These are phyloP conservation scores for Meteorus cinctellus DNA, from an alignment of 2,888 invertebrate genomes.

Conservation along the genomic window DNA sequence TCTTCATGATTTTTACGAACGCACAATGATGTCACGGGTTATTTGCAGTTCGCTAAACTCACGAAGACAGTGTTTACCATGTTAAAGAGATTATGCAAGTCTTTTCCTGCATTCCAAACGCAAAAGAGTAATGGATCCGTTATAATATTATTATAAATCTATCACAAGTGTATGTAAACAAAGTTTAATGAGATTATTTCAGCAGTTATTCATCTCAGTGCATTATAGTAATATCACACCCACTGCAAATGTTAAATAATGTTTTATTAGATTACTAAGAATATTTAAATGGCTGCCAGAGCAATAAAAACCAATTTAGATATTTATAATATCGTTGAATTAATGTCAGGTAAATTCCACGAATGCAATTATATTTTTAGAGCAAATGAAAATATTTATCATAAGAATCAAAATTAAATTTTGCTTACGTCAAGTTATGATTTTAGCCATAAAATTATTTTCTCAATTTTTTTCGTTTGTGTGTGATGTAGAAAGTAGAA, in stretches of 20 bases:
- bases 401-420: not conserved
- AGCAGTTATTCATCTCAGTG: not conserved
- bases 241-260: not conserved
- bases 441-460: not conserved
- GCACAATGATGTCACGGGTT: constrained; percentile 61
- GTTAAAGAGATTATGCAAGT: constrained; percentile 29
- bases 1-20: constrained; percentile 50
- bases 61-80: not conserved
- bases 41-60: constrained; percentile 50
- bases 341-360: not conserved
- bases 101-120: not conserved
- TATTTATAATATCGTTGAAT: not conserved
- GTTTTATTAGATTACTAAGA: not conserved
- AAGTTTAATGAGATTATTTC: not conserved
- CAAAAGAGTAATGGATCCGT: not conserved
- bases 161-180: not conserved
- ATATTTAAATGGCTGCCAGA: not conserved
- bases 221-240: not conserved
- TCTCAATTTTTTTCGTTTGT: not conserved
- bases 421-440: not conserved
- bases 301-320: not conserved
- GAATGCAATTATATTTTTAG: not conserved
- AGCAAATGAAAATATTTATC: not conserved
- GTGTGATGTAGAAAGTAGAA: not conserved
- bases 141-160: constrained; percentile 5